phyloP scores from a whole-genome alignment of 2,888 invertebrate species.

The Netelia melanura region DNA sequence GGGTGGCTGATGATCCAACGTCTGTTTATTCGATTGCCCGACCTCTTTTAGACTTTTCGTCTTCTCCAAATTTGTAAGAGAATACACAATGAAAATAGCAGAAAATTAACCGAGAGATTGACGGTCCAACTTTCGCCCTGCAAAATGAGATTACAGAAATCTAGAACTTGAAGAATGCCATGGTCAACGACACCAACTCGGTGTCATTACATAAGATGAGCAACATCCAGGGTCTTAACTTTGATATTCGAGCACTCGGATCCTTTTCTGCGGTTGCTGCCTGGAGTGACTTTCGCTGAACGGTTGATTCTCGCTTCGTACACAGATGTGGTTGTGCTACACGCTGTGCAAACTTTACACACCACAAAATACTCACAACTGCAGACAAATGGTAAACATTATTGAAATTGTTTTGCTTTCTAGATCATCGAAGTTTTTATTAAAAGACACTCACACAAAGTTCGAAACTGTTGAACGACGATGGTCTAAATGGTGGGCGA shows the following conservation, averaged over 20 bases:
- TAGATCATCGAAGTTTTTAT: no score
- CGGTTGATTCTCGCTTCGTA: not conserved
- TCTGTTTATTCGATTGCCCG: no score
- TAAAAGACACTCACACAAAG: no score
- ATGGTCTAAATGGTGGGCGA: no score
- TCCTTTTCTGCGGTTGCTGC: constrained; percentile 38
- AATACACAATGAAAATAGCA: no score
- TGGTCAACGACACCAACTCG: constrained; percentile 7
- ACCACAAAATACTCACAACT: not conserved
- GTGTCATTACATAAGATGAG: constrained; percentile 40
- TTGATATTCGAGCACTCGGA: constrained; percentile 36
- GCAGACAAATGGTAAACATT: not conserved
- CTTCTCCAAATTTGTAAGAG: not conserved
- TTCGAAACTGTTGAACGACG: no score
- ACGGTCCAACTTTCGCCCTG: not conserved
- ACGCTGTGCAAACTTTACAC: not conserved
- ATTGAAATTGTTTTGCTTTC: no score
- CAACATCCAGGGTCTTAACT: constrained; percentile 46
- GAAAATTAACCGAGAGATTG: no score
- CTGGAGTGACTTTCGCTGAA: constrained; percentile 23
- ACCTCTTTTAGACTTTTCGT: not conserved
- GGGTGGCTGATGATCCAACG: no score
- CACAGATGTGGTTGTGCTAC: not conserved
- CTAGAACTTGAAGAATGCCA: not conserved
- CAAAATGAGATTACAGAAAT: not conserved